Evolutionary conservation across 2,888 invertebrate species (phyloP).

Genomic region (Maniola hyperantus): DNA sequence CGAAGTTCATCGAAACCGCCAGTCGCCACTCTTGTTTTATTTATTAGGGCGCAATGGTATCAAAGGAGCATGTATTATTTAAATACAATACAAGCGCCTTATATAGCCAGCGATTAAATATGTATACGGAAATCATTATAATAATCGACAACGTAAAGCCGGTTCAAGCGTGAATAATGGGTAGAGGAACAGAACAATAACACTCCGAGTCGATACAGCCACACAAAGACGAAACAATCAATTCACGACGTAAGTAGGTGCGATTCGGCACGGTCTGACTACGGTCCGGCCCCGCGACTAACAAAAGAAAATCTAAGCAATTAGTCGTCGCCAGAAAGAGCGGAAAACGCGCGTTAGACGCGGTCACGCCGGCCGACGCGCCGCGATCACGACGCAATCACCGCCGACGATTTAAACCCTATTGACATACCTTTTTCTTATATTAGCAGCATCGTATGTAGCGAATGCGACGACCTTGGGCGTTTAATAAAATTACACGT

Average conservation of each 20-base stretch:
- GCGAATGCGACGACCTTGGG: conserved; percentile 35
- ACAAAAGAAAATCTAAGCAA: conserved; percentile 83
- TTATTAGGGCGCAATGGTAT: conserved; percentile 20
- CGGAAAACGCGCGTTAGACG: conserved; percentile 80
- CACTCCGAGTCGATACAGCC: conserved; percentile 78
- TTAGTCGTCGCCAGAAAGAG: conserved; percentile 82
- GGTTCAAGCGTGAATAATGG: conserved; percentile 75
- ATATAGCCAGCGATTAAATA: conserved; percentile 46
- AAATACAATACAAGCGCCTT: conserved; percentile 24
- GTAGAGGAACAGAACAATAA: conserved; percentile 74
- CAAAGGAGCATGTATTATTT: conserved; percentile 22
- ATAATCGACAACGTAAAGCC: conserved; percentile 75
- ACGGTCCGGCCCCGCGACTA: conserved; percentile 78
- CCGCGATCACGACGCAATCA: conserved; percentile 59
- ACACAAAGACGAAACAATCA: conserved; percentile 80
- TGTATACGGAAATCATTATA: conserved; percentile 71
- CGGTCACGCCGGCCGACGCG: conserved; percentile 72
- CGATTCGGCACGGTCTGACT: conserved; percentile 76
- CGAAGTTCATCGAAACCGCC: conserved; percentile 2
- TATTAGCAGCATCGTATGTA: conserved; percentile 26
- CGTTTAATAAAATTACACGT: conserved; percentile 32
- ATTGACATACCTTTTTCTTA: conserved; percentile 34
- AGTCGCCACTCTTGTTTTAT: conserved; percentile 14
- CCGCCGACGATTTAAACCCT: conserved; percentile 36
- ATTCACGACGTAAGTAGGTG: conserved; percentile 81